These are phyloP conservation scores for Diloba caeruleocephala DNA, from an alignment of 2,888 invertebrate genomes.

Conservation along the genomic window DNA sequence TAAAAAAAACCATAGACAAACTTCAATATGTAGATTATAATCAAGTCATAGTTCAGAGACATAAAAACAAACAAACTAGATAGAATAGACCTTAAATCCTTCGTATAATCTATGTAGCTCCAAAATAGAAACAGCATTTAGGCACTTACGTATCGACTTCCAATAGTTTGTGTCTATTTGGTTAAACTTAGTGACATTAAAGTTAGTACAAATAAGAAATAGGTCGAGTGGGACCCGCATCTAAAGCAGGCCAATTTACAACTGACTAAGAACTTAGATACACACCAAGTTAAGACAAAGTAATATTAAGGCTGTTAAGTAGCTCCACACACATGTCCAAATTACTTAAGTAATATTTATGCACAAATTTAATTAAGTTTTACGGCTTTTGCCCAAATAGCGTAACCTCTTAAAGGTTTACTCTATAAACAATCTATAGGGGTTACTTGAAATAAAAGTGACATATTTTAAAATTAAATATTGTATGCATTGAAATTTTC, in stretches of 20 bases:
- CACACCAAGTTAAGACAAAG: slow-evolving; percentile 50
- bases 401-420: slow-evolving; percentile 49
- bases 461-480: slow-evolving; percentile 38
- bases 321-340: slow-evolving; percentile 52
- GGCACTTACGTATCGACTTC: slow-evolving; percentile 63
- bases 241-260: slow-evolving; percentile 70
- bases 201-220: slow-evolving; percentile 75
- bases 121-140: slow-evolving; percentile 53
- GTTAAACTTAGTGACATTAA: slow-evolving; percentile 72
- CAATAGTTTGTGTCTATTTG: slow-evolving; percentile 71
- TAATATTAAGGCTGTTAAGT: slow-evolving; percentile 47
- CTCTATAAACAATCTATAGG: slow-evolving; percentile 39
- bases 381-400: slow-evolving; percentile 53
- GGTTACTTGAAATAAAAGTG: slow-evolving; percentile 39
- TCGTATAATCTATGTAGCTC: slow-evolving; percentile 22
- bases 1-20: too few relatives aligned
- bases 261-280: slow-evolving; percentile 68
- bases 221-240: slow-evolving; percentile 72
- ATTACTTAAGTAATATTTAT: slow-evolving; percentile 60
- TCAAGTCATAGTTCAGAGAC: too few relatives aligned
- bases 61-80: too few relatives aligned
- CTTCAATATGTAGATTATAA: too few relatives aligned
- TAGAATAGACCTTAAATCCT: slow-evolving; percentile 4
- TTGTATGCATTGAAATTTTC: too few relatives aligned
- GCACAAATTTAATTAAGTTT: slow-evolving; percentile 55